phyloP scores from a whole-genome alignment of 2,888 invertebrate genomes.

The Parapristionchus giblindavisi region DNA sequence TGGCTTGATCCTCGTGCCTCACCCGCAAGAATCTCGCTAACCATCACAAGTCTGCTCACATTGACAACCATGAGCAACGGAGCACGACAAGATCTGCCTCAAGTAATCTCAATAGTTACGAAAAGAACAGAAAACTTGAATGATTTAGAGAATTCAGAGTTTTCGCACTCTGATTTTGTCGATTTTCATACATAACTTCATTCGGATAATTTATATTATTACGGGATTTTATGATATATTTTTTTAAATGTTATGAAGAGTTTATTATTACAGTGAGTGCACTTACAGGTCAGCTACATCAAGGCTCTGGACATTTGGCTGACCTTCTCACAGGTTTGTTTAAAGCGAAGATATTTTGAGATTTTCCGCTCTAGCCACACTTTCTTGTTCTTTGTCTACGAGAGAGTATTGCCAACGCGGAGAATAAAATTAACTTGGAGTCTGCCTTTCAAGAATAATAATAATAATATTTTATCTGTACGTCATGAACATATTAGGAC shows the following conservation, averaged over 20 bases:
- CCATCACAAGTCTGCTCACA: slow-evolving; percentile 69
- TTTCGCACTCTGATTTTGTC: not conserved
- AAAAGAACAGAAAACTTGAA: not conserved
- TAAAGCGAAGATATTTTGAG: too few species aligned
- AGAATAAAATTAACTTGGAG: too few species aligned
- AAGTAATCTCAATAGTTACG: slow-evolving; percentile 59
- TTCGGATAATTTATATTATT: not conserved
- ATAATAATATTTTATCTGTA: too few species aligned
- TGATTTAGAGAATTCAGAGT: not conserved
- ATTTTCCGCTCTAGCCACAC: too few species aligned
- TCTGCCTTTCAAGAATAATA: too few species aligned
- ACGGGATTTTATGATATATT: too few species aligned
- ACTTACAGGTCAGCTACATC: slow-evolving; percentile 58
- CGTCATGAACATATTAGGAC: too few species aligned
- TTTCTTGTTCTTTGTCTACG: too few species aligned
- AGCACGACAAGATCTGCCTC: slow-evolving; percentile 68
- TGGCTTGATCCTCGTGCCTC: slow-evolving; percentile 69
- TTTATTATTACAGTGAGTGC: not conserved
- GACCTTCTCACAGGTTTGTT: slow-evolving; percentile 62
- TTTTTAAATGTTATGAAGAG: not conserved
- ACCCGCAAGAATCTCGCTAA: slow-evolving; percentile 67
- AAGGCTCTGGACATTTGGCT: slow-evolving; percentile 69
- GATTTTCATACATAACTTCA: not conserved
- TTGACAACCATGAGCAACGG: slow-evolving; percentile 69
- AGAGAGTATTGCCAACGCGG: too few species aligned